A percentile compares a stretch with the other conserved stretches of the same genome.
Evolutionary conservation across 2,888 invertebrate genomes (phyloP).

Genomic region (Zootermopsis nevadensis): DNA sequence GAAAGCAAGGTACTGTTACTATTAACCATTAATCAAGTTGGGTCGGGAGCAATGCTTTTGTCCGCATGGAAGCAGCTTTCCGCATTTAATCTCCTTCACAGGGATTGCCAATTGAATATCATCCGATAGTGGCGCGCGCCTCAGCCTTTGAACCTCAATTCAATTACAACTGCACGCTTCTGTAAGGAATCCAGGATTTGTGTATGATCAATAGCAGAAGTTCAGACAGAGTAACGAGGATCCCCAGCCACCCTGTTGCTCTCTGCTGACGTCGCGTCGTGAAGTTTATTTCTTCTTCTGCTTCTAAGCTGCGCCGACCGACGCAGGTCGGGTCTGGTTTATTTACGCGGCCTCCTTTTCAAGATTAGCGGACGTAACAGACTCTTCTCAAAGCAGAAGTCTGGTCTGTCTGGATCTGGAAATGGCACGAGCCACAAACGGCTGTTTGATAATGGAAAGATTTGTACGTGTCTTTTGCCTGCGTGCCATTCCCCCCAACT

Average conservation of each 20-base stretch:
- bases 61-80: no score
- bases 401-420: background rate
- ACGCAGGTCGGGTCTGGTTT: slow-evolving; percentile 32
- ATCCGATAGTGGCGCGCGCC: no score
- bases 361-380: slow-evolving; percentile 31
- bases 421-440: slow-evolving; percentile 11
- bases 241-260: background rate
- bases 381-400: background rate
- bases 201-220: no score
- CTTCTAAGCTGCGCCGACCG: background rate
- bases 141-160: no score
- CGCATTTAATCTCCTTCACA: no score
- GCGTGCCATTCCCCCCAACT: background rate
- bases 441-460: slow-evolving; percentile 6
- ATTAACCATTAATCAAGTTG: no score
- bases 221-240: no score
- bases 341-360: slow-evolving; percentile 23
- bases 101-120: no score
- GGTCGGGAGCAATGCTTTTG: no score
- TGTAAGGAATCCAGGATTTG: no score
- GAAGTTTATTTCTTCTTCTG: background rate
- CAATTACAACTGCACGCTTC: no score
- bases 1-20: no score
- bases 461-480: background rate
- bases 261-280: background rate